Conservation (phyloP, 2,797 vertebrate genomes). For the Sebastes iracundus region DNA sequence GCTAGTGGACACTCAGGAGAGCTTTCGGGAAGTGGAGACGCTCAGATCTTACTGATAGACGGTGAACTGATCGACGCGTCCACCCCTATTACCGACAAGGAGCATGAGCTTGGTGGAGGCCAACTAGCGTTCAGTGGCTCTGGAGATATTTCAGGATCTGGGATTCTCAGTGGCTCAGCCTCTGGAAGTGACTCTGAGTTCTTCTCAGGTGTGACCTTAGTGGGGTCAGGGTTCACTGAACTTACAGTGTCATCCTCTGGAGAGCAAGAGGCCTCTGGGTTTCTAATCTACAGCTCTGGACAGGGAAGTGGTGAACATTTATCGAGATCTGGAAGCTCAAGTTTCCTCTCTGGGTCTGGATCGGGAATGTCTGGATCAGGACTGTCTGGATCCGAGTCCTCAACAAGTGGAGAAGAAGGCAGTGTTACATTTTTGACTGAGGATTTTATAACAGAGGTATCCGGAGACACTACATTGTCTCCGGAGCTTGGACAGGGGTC, state of each 20-base stretch:
- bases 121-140: constrained; percentile 66
- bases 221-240: constrained; percentile 81
- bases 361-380: constrained; percentile 65
- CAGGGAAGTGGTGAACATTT: constrained; percentile 80
- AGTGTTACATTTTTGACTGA: constrained; percentile 79
- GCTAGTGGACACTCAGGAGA: constrained; percentile 66
- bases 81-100: constrained; percentile 5
- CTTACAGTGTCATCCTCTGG: constrained; percentile 71
- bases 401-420: constrained; percentile 69
- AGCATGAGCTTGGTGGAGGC: constrained; percentile 65
- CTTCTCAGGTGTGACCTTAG: constrained; percentile 52
- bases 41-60: constrained; percentile 70
- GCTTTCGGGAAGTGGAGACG: constrained; percentile 64
- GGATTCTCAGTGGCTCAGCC: constrained; percentile 72
- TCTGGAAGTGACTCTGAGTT: constrained; percentile 75
- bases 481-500: constrained; percentile 83
- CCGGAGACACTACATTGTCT: constrained; percentile 68
- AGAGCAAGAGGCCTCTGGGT: constrained; percentile 86
- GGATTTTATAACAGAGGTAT: constrained; percentile 77
- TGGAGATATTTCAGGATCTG: constrained; percentile 61
- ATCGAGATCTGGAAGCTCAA: constrained; percentile 66
- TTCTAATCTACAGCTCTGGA: constrained; percentile 83
- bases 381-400: constrained; percentile 61
- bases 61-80: constrained; percentile 56
- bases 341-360: constrained; percentile 80